Conservation (phyloP, 2,797 vertebrate genomes). For the Platyrinchus mystaceus region DNA sequence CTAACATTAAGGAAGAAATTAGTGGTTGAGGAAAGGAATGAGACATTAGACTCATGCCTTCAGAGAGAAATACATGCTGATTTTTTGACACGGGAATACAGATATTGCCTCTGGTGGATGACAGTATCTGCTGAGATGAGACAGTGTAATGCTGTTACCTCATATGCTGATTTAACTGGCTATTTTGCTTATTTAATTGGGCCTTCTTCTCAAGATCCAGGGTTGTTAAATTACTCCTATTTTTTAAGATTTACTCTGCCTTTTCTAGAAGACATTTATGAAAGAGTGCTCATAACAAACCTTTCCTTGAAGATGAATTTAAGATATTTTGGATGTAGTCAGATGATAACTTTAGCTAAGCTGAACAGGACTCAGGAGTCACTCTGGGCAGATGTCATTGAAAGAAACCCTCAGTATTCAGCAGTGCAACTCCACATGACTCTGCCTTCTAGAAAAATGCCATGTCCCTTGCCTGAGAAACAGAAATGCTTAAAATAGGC, state of each 20-base stretch:
- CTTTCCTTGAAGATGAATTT: background rate
- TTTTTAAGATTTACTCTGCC: background rate
- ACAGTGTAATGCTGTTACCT: background rate
- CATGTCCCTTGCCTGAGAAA: background rate
- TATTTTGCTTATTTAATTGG: background rate
- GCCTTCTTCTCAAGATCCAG: background rate
- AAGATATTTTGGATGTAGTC: background rate
- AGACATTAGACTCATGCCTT: background rate
- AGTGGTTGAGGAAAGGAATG: background rate
- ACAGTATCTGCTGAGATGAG: background rate
- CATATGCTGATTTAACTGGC: background rate
- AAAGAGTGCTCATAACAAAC: background rate
- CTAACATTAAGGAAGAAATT: background rate
- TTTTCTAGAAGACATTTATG: conserved; percentile 1
- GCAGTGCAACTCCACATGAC: background rate
- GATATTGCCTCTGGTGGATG: background rate
- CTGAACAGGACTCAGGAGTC: background rate
- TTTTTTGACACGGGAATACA: background rate
- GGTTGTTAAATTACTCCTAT: background rate
- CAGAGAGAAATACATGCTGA: background rate
- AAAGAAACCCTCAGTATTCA: background rate
- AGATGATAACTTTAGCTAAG: background rate
- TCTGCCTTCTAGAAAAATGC: conserved; percentile 1
- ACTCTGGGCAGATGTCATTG: background rate
- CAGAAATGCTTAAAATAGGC: conserved; percentile 18